Evolutionary conservation across 2,888 invertebrate genomes (phyloP), one percentile per base, ranked within the genome.

Genomic region (Eurois occulta): DNA sequence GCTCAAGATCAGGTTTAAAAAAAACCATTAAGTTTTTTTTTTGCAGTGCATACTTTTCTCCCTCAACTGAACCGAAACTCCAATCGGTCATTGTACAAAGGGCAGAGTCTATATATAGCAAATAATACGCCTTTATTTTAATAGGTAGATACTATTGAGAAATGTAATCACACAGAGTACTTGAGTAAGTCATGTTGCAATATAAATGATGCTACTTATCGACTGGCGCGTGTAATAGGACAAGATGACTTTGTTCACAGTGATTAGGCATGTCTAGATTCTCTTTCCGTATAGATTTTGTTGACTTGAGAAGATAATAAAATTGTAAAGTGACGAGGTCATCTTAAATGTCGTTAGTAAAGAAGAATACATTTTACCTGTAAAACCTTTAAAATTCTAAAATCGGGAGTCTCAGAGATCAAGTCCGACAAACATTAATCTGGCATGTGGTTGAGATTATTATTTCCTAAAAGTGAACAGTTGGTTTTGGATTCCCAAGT

Each of bases 141-240:
- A 60, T 75, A 65, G n/a, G 4, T 35, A n/a, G n/a, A n/a, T 18
- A 41, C 21, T 65, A 68, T 68, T 75, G 32, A 67, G 71, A 35
- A 71, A 68, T 66, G 10, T n/a, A n/a, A 80, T 60, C 55, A 64
- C 46, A 46, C 41, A n/a, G 46, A 73, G n/a, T 70, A 71, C 65
- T 69, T 69, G n/a, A 16, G 28, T 72, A 35, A 66, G 35, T 67
- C 48, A 41, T 77, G 55, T 83, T 38, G 64, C 78, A 83, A 83
- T 78, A 52, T 73, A 62, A 78, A 66, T 43, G 78, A 68, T 58
- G 43, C 38, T 69, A 76, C 58, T 82, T 83, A 83, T 86, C 52
- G 13, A 68, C n/a, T 28, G 52, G 43, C 65, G 69, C 72, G 60
- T 74, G 86, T 35, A 55, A 48, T 46, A 58, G 32, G 11, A 82